Base-by-base conservation (phyloP, 2,113 vertebrate genomes). In the Salvelinus namaycush region DNA sequence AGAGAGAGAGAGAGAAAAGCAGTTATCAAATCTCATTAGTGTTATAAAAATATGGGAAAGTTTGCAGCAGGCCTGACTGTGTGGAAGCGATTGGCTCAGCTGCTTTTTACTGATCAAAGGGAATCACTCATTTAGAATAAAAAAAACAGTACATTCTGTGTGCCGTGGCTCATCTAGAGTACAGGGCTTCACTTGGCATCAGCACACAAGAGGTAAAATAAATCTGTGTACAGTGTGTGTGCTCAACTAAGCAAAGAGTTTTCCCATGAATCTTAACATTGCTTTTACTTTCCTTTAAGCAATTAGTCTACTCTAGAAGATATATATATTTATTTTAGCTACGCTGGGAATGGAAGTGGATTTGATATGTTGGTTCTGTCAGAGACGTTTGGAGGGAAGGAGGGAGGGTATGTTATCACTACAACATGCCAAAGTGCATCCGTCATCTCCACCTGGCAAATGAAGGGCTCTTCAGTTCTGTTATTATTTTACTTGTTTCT, bases 101-200 rank as follows among this genome's bases (percentile, higher is more conserved):
- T 83, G 75, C 57, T 82, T 89, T 76, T 80, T 80, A 75, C 84
- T 83, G 79, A 91, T 91, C 86, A 90, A 90, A 90, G 83, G 80
- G 79, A 91, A 84, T 70, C 26, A 34, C 80, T 90, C 64, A 79
- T 87, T 75, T 77, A 60, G 71, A 80, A 79, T 67, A 68, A 1
- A 34, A 81, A 82, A 74, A 62, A 68, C 16, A 27, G 44, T 39
- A 69, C 73, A 74, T 82, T 75, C 51, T 70, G 69, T 69, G 66
- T 34, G 70, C 29, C 16, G 22, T n/a, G 60, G 26, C 44, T 34
- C 49, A 3, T 20, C 68, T 22, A 13, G 34, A 49, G 39, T 49
- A 24, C 73, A 72, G 51, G 49, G 70, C 70, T 59, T 5, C 22
- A 24, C 4, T 29, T 66, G 64, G 26, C 59, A n/a, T 62, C n/a